Evolutionary conservation across 2,113 vertebrate species (phyloP), one percentile per base, ranked within the genome.

Genomic region (Ochotona princeps): DNA sequence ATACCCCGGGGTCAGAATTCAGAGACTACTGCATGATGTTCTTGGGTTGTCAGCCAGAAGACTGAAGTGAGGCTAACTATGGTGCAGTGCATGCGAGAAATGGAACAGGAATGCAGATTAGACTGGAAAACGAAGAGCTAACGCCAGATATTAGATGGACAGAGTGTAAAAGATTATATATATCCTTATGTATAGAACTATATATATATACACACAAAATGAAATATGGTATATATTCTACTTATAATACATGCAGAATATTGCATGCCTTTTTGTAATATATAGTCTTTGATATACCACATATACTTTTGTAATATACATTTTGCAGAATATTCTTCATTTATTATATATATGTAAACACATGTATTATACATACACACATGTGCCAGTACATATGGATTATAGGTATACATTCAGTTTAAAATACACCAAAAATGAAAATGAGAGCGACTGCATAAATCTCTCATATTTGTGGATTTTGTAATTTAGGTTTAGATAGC

Each of bases 341-440:
- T 44, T 44, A 44, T 44, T 44, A 44, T 44, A 44, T 44, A 44
- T 44, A 44, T 6, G 38, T 44, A 44, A 44, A 44, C 38, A 44
- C 38, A 44, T 44, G 38, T 44, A 44, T 44, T 44, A 44, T 44
- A 44, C 38, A 44, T 44, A 44, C 38, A 44, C 38, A 44, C 6
- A 44, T 44, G 6, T 44, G 38, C 6, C 38, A 44, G 38, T 44
- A 44, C 38, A 44, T 44, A 44, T 44, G 38, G 38, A 44, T 6
- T 44, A 44, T 44, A 44, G 3, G 38, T 44, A 0, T 79, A 87
- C 1, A 3, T 67, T 82, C n/a, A 76, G 25, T 78, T 35, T 61
- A 83, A 73, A 66, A 90, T 44, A 38, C 61, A 83, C 66, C 32
- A 63, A n/a, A 88, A 76, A 51, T 14, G 7, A 60, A 70, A 87